Base-by-base conservation (phyloP, 2,797 vertebrate genomes). In the Acanthis flammea region DNA sequence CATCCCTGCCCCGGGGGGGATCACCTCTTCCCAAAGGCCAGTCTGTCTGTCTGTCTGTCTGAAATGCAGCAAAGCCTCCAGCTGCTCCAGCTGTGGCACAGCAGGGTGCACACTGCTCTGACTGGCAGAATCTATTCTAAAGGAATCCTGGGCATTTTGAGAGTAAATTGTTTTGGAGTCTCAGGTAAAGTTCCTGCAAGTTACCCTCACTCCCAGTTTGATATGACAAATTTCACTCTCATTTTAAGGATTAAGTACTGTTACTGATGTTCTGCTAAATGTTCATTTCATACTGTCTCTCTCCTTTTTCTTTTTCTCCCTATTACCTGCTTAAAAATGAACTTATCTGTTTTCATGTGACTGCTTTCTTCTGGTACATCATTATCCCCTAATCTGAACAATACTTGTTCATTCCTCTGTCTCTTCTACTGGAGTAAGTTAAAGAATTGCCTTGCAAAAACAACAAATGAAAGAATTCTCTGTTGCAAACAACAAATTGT, bases 401-500 rank as follows among this genome's bases (percentile, higher is more conserved):
- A 55, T 11, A 31, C 7, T 25, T 60, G 5, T 12, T 81, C 77
- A 60, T 50, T 74, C 30, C 16, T 39, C 39, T 76, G 16, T 19
- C 30, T 61, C 8, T 63, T 86, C 47, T 83, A 22, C 1, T 3
- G 2, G 30, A 82, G 17, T 35, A 72, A 60, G 31, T 61, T 51
- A 22, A 51, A 88, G 14, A 54, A 54, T 24, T 73, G 33, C 33
- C 37, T 79, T 27, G 19, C 14, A 63, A 90, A 92, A 83, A 21
- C 27, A 65, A 57, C 35, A 54, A 22, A 54, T 58, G 22, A 65
- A 70, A 63, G 12, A 66, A 82, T 48, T 79, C 12, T 2, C 0
- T 50, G 14, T 42, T 57, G 18, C 30, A 78, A 70, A 71, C 0
- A 0, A 42, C 0, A 0, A 60, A 28, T 53, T 50, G 18, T 65